phyloP scores from a whole-genome alignment of 2,888 invertebrate species.

The Eupithecia abbreviata region DNA sequence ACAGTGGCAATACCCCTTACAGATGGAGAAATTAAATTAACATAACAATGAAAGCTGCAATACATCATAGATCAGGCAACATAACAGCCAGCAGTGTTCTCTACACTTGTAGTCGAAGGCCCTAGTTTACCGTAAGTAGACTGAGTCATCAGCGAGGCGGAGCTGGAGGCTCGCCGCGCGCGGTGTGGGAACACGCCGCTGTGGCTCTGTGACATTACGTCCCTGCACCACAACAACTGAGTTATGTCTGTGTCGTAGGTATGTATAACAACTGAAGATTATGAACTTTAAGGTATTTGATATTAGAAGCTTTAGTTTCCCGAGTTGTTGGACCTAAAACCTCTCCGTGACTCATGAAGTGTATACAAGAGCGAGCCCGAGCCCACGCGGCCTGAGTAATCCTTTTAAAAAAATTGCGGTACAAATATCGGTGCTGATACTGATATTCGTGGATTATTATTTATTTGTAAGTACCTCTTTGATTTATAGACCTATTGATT shows the following conservation, averaged over 20 bases:
- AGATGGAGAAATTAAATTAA: not conserved
- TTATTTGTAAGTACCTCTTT: no score
- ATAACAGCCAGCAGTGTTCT: constrained; percentile 57
- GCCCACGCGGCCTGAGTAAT: no score
- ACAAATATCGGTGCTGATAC: no score
- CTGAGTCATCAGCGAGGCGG: constrained; percentile 74
- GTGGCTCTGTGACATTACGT: constrained; percentile 80
- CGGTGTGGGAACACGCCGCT: constrained; percentile 75
- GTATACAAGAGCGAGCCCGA: no score
- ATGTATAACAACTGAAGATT: not conserved
- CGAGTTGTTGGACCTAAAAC: no score
- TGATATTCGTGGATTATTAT: no score
- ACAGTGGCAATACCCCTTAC: not conserved
- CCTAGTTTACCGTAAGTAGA: constrained; percentile 76
- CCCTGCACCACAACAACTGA: constrained; percentile 58
- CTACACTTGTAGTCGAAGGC: constrained; percentile 37
- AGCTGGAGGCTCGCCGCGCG: constrained; percentile 55
- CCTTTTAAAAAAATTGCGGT: no score
- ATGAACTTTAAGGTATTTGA: not conserved
- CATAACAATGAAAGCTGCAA: not conserved
- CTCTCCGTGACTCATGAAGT: no score
- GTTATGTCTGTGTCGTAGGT: not conserved
- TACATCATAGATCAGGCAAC: not conserved
- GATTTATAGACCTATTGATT: no score
- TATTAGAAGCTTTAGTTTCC: no score